Evolutionary conservation across 2,888 invertebrate genomes (phyloP), one percentile per base, ranked within the genome.

Genomic region (Dryococelus australis): DNA sequence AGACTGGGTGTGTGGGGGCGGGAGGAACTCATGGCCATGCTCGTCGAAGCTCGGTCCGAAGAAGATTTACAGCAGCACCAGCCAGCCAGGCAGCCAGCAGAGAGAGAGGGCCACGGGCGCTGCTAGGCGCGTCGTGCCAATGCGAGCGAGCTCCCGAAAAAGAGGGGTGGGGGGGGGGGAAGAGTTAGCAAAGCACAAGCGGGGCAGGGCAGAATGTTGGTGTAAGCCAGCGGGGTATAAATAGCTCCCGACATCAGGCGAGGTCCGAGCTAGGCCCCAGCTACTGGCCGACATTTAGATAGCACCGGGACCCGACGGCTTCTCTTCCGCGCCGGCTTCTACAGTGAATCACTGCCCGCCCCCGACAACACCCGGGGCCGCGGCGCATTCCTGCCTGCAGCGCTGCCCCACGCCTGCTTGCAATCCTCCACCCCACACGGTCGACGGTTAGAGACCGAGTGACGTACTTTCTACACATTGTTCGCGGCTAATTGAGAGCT

Each of bases 151-250:
- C n/a, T n/a, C n/a, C 24, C 51, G 51, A 12, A 16, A 0, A 0
- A 20, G 24, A 65, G 6, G 65, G 65, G n/a, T n/a, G 65, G n/a
- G 2, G 1, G 65, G 8, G 24, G 65, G 65, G 65, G 65, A n/a
- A 65, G 65, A 65, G 65, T 65, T 65, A 65, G 65, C 65, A 65
- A 65, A 65, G 65, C 65, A 65, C 65, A n/a, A n/a, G 65, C 65
- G 65, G n/a, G 65, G 65, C 65, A 65, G 65, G 65, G 65, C 65
- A 65, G 65, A 65, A 65, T 65, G 65, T 65, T 65, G 65, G 65
- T 65, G 65, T 65, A 65, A 65, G 65, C 65, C 65, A 10, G 65
- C 65, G 65, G n/a, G 65, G 24, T 65, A 65, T 65, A 65, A 65
- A 65, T 65, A 65, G 65, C 65, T 65, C 65, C n/a, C 65, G n/a